Base-by-base conservation (phyloP, 2,797 vertebrate species). In the Falco columbarius region DNA sequence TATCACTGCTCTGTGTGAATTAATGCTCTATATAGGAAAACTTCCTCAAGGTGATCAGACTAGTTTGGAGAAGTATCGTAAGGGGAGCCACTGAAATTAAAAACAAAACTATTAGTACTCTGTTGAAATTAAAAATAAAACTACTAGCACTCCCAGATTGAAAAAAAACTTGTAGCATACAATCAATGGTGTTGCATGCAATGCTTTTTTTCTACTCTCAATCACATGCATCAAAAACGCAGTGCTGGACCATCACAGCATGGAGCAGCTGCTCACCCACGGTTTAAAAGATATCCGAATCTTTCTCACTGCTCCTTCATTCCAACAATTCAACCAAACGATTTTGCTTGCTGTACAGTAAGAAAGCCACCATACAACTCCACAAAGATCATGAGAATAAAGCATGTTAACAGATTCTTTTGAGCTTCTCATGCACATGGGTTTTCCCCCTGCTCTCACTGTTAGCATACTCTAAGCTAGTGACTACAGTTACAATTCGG, bases 121-220 rank as follows among this genome's bases (percentile, higher is more conserved):
- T 42, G 5, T 22, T 89, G 86, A 93, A 96, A 93, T 77, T 36
- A 73, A 81, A 91, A 94, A 71, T 47, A 55, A 90, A 91, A 74
- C n/a, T 71, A 49, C 26, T 34, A 29, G 4, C 51, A 51, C 29
- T 66, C 29, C 27, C n/a, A 74, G 56, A 42, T 7, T 23, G 61
- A 77, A 74, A 34, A 76, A 40, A 56, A 17, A 5, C 5, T 29
- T 42, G 27, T 34, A 90, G 61, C 29, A 30, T 58, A 59, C 59
- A 27, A 75, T 40, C 51, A 68, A 0, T 3, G 12, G 12, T 29
- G 26, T 32, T 77, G 18, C 36, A 42, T 18, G 40, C 40, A 44
- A 58, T 18, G 34, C 29, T 63, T 56, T 54, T 93, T 67, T 71
- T 42, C 68, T 27, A 12, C 46, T 23, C 36, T 49, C 58, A 56